Conservation (phyloP, 2,888 invertebrate genomes). For the Volucella zonaria region DNA sequence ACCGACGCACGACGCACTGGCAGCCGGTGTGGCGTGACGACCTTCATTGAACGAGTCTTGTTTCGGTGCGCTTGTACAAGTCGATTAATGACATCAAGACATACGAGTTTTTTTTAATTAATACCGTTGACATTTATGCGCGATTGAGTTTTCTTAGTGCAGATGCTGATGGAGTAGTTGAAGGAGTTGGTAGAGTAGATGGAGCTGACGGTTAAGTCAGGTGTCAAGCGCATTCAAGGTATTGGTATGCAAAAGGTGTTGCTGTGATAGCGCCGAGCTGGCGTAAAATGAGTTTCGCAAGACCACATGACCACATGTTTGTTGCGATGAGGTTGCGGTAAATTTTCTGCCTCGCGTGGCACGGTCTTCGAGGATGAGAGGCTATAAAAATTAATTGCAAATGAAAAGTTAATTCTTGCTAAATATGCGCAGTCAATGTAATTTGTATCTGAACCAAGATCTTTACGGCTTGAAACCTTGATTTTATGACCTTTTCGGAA, state of each 20-base stretch:
- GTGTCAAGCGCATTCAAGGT: slow-evolving; percentile 16
- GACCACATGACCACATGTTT: not conserved
- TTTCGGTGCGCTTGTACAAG: not conserved
- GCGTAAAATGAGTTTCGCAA: not conserved
- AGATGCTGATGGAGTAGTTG: slow-evolving; percentile 12
- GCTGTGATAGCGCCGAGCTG: not conserved
- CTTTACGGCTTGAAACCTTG: not conserved
- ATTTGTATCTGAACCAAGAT: not conserved
- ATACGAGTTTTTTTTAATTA: slow-evolving; percentile 8
- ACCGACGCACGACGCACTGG: too few relatives aligned
- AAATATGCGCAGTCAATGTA: slow-evolving; percentile 3
- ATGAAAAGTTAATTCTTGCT: not conserved
- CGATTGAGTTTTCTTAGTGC: not conserved
- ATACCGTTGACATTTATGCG: slow-evolving; percentile 23
- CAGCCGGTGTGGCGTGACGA: slow-evolving; percentile 17
- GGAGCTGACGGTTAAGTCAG: slow-evolving; percentile 1
- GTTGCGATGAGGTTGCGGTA: not conserved
- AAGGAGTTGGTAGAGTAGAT: not conserved
- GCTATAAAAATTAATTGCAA: slow-evolving; percentile 13
- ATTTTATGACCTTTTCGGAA: not conserved
- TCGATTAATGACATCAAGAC: not conserved
- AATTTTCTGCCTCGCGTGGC: not conserved
- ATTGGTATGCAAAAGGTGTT: slow-evolving; percentile 28
- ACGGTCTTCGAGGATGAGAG: not conserved
- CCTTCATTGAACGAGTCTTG: slow-evolving; percentile 7